These are phyloP conservation scores for Myrmophylax atrothorax DNA, from an alignment of 2,113 vertebrate genomes.

Conservation along the genomic window DNA sequence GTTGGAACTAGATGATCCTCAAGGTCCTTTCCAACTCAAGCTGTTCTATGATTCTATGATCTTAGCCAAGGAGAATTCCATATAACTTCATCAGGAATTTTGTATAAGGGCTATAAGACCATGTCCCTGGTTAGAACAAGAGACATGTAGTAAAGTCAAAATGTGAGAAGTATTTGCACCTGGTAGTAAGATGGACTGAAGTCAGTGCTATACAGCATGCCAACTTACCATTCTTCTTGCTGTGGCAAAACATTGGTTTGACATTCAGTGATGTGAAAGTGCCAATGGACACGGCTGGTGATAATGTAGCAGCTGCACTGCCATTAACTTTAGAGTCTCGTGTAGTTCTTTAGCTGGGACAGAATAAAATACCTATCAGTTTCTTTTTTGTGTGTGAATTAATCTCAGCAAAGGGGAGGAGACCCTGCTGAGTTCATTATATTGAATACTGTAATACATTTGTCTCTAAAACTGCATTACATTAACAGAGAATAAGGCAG, in stretches of 20 bases:
- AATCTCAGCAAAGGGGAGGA: neutral
- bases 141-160: neutral
- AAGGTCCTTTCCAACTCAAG: neutral
- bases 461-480: neutral
- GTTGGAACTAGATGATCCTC: neutral
- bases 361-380: neutral
- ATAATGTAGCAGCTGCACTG: neutral
- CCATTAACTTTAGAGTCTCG: neutral
- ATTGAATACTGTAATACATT: neutral
- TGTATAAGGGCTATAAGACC: neutral
- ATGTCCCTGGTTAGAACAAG: neutral
- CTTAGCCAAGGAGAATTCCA: neutral
- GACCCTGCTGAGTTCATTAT: neutral
- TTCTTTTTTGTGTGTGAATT: neutral
- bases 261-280: neutral
- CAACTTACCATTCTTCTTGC: neutral
- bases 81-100: neutral
- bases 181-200: neutral
- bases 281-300: neutral
- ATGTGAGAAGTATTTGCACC: neutral
- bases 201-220: neutral
- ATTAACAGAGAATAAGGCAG: conserved; percentile 3
- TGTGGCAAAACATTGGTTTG: neutral
- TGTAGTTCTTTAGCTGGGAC: neutral
- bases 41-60: neutral